Base-by-base conservation (phyloP, 2,113 vertebrate species). In the Sinocyclocheilus maitianheensis region DNA sequence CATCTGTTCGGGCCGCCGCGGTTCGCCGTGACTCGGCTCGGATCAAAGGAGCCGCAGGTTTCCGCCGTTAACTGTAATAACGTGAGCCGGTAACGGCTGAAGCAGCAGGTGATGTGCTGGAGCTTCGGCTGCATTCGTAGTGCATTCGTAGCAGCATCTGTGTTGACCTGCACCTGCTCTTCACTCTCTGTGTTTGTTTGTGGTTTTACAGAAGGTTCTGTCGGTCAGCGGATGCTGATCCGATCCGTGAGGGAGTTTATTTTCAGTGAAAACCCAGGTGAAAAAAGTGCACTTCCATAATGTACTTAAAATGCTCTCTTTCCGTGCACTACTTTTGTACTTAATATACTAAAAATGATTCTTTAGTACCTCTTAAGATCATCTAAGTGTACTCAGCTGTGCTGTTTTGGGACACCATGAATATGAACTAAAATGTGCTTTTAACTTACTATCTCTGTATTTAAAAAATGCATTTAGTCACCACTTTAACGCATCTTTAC, bases 1-100 rank as follows among this genome's bases (percentile, higher is more conserved):
- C 93, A 94, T 93, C 93, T 94, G 93, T 86, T 86, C 86, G 88
- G 84, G 91, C 91, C 89, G 87, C 81, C 92, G 88, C 87, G 90
- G 91, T 93, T 93, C 91, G 90, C 88, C 91, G 89, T 92, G 89
- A 90, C 88, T 85, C 88, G 87, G 82, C 87, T 79, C 84, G 71
- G 90, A 92, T 94, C 92, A 92, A 91, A 94, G 91, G 91, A 92
- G 74, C 85, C 83, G 83, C 85, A 83, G 85, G 79, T 85, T 83
- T 83, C 55, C 14, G 18, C 58, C 37, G 55, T 20, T 60, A 60
- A 60, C 55, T 6, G 24, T 51, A 8, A 26, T 51, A 51, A 65
- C 11, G 6, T 3, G 65, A 16, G 26, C 65, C 65, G 65, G 13
- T 67, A 30, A 58, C 55, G 55, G 5, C 55, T 58, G 53, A 34